A percentile compares a stretch with the other conserved stretches of the same genome.
Evolutionary conservation across 2,113 vertebrate species (phyloP).

Genomic region (Harpagus bidentatus): DNA sequence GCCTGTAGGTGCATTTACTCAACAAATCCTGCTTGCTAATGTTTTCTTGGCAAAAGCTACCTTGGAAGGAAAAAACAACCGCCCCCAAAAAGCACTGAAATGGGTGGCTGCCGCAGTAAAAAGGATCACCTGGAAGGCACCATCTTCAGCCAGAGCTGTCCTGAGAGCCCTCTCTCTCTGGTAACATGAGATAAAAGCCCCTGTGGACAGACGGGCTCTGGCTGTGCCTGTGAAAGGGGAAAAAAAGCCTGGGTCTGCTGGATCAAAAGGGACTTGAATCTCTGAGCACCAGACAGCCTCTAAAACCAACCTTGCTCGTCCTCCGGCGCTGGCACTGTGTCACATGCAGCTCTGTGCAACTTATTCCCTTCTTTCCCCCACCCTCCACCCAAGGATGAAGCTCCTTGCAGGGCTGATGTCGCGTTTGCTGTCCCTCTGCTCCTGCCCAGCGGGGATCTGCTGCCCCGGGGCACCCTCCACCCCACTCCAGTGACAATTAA

Average conservation of each 20-base stretch:
- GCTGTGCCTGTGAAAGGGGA: not conserved
- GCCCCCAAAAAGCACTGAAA: not conserved
- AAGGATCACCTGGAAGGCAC: not conserved
- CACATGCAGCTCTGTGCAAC: not conserved
- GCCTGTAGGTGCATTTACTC: not conserved
- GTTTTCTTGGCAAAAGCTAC: not conserved
- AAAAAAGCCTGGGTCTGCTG: not conserved
- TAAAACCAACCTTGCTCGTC: not conserved
- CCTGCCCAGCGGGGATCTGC: not conserved
- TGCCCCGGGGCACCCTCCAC: not conserved
- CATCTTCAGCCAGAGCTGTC: not conserved
- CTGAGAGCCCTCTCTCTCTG: not conserved
- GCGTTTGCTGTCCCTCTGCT: not conserved
- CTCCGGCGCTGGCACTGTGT: not conserved
- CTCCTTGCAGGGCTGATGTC: not conserved
- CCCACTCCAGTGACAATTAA: not conserved
- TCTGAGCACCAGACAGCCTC: not conserved
- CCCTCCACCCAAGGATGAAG: not conserved
- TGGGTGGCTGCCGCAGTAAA: not conserved
- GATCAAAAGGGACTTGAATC: not conserved
- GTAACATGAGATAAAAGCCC: not conserved
- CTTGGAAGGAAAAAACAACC: not conserved
- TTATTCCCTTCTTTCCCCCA: not conserved
- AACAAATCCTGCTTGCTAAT: not conserved
- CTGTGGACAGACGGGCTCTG: fast-evolving